Conservation (phyloP, 2,797 vertebrate species). For the Neoniphon sammara region DNA sequence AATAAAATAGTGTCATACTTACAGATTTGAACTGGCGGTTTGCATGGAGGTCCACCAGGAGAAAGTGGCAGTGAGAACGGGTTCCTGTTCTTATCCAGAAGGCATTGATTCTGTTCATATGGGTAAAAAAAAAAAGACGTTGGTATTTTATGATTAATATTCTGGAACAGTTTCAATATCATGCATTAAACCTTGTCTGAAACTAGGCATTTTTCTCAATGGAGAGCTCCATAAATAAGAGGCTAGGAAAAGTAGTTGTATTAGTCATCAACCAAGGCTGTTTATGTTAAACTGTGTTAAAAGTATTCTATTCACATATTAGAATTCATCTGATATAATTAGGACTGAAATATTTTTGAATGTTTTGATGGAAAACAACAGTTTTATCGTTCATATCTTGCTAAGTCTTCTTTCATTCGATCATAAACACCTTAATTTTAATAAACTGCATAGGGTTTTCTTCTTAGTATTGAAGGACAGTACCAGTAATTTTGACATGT, state of each 20-base stretch:
- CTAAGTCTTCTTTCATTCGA: too few species aligned
- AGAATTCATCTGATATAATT: not conserved
- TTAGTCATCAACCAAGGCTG: too few species aligned
- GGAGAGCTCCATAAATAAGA: too few species aligned
- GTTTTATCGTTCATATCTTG: too few species aligned
- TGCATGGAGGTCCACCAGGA: not conserved
- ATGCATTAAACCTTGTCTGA: not conserved
- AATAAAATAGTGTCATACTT: slow-evolving; percentile 42
- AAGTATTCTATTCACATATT: not conserved
- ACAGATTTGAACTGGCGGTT: rapidly evolving
- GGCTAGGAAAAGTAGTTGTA: too few species aligned
- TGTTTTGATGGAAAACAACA: too few species aligned
- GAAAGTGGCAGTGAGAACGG: not conserved
- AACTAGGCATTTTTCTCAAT: not conserved
- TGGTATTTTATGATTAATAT: not conserved
- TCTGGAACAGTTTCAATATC: not conserved
- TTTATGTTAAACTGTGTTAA: too few species aligned
- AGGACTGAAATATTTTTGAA: not conserved
- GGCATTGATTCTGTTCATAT: slow-evolving; percentile 63
- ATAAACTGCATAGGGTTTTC: too few species aligned
- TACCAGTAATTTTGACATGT: too few species aligned
- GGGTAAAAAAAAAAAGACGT: slow-evolving; percentile 3
- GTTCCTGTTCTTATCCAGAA: rapidly evolving
- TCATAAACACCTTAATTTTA: too few species aligned
- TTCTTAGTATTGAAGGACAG: too few species aligned